Conservation (phyloP, 2,797 vertebrate genomes). For the Oreochromis mossambicus region DNA sequence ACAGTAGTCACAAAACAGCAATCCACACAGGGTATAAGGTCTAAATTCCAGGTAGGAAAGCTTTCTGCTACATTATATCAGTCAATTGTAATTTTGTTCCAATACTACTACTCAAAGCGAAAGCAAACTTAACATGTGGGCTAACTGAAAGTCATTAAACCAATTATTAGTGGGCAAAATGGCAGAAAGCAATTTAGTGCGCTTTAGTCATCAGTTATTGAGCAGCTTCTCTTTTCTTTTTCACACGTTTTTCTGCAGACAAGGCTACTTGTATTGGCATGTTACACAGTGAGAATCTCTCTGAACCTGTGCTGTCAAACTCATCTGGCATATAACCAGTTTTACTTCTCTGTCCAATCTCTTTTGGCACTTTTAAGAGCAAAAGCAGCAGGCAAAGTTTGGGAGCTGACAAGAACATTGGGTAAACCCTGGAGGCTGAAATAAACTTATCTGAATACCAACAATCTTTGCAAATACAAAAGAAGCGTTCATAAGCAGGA, state of each 20-base stretch:
- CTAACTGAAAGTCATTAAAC: background rate
- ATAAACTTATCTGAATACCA: conserved; percentile 12
- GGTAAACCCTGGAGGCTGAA: conserved; percentile 25
- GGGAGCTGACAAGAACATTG: background rate
- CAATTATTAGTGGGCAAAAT: background rate
- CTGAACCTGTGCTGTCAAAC: background rate
- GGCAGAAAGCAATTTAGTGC: background rate
- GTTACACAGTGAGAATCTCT: background rate
- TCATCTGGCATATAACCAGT: background rate
- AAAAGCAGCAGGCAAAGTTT: background rate
- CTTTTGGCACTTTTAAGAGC: background rate
- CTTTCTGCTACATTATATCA: background rate
- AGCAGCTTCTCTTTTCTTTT: conserved; percentile 43
- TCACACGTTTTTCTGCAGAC: background rate
- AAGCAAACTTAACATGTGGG: background rate
- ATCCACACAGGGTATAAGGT: background rate
- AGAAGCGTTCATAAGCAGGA: conserved; percentile 53
- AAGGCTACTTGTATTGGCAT: background rate
- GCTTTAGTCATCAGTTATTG: conserved; percentile 11
- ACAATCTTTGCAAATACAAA: conserved; percentile 51
- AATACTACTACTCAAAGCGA: background rate
- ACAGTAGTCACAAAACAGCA: background rate
- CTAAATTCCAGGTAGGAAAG: background rate
- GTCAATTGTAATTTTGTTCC: background rate
- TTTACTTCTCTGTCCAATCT: background rate